phyloP scores from a whole-genome alignment of 2,113 vertebrate species.

The Rhinoptilus africanus region DNA sequence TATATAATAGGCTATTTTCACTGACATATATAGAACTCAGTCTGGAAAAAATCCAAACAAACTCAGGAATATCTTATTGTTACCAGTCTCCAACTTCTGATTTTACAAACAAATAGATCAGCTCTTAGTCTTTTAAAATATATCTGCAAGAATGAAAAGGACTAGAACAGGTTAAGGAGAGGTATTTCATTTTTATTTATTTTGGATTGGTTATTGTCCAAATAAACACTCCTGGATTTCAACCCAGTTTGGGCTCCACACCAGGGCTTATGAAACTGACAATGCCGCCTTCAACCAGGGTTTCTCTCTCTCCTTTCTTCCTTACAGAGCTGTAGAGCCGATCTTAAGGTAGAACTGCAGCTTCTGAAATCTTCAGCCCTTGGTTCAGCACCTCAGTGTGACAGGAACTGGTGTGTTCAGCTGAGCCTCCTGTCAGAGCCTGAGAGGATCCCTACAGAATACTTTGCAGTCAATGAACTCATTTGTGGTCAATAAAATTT shows the following conservation, averaged over 20 bases:
- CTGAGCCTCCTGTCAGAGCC: neutral
- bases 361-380: neutral
- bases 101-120: neutral
- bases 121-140: neutral
- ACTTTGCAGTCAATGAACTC: neutral
- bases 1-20: neutral
- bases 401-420: neutral
- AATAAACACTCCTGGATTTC: neutral
- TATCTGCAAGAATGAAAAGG: neutral
- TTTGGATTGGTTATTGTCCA: neutral
- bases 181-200: neutral
- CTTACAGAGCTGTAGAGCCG: neutral
- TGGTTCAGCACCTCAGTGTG: neutral
- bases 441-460: neutral
- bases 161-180: neutral
- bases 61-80: neutral
- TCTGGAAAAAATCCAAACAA: neutral
- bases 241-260: neutral
- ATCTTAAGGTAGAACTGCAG: neutral
- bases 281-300: neutral
- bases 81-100: neutral
- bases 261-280: neutral
- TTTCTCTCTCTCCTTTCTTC: neutral
- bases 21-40: neutral
- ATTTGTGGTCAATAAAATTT: too few relatives aligned